Evolutionary conservation across 2,888 invertebrate species (phyloP).

Genomic region (Hyalella azteca): DNA sequence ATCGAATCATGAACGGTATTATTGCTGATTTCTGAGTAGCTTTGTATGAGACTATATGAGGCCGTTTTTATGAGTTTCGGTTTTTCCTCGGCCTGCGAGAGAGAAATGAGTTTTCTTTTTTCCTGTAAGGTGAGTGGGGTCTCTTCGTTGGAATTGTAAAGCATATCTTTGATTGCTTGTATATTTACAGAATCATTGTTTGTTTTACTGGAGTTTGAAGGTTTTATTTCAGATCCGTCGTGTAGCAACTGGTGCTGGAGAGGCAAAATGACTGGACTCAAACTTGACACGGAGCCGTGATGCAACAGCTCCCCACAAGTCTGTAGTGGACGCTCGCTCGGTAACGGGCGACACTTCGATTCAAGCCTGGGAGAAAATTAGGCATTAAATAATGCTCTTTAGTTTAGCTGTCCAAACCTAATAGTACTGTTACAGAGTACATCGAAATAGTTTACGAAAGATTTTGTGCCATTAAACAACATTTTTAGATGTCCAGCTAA

Average conservation of each 20-base stretch:
- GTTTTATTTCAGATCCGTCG: background rate
- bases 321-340: background rate
- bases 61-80: background rate
- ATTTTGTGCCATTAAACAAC: too few relatives aligned
- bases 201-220: too few relatives aligned
- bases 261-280: background rate
- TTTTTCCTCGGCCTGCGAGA: background rate
- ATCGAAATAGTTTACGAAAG: too few relatives aligned
- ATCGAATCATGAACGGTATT: background rate
- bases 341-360: slow-evolving; percentile 7
- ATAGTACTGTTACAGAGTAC: too few relatives aligned
- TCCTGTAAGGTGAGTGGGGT: background rate
- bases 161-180: background rate
- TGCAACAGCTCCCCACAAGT: slow-evolving; percentile 1
- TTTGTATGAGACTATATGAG: background rate
- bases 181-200: background rate
- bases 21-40: too few relatives aligned
- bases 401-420: too few relatives aligned
- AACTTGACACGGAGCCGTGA: background rate
- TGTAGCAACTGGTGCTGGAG: background rate
- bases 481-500: too few relatives aligned
- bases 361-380: background rate
- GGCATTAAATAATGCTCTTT: too few relatives aligned
- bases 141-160: background rate
- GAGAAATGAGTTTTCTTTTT: background rate